phyloP scores from a whole-genome alignment of 2,113 vertebrate genomes.

The Sturnus vulgaris region DNA sequence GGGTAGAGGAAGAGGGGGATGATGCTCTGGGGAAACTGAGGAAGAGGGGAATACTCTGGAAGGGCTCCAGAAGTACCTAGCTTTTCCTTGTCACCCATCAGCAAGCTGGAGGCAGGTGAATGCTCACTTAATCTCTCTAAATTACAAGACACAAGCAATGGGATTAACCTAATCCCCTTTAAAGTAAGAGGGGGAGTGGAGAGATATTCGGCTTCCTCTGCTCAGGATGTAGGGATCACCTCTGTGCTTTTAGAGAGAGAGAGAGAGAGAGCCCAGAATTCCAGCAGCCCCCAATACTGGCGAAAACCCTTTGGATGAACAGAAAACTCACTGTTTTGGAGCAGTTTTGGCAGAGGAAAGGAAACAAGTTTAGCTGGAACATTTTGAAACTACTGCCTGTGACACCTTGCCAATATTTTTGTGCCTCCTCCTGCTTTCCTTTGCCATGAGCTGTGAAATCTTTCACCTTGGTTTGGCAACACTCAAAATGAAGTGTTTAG shows the following conservation, averaged over 20 bases:
- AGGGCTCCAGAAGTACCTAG: background rate
- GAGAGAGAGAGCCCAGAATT: background rate
- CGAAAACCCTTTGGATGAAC: background rate
- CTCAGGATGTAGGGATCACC: fast-evolving
- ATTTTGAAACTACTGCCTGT: background rate
- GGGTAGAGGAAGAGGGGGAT: background rate
- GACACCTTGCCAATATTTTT: background rate
- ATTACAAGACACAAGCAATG: background rate
- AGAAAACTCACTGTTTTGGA: background rate
- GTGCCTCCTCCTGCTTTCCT: background rate
- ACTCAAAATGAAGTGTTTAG: background rate
- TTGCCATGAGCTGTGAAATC: background rate
- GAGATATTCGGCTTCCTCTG: background rate
- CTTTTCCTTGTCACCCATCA: background rate
- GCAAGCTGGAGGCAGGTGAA: background rate
- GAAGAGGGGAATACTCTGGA: background rate
- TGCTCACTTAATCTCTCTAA: background rate
- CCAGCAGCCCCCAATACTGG: background rate
- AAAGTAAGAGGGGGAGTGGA: background rate
- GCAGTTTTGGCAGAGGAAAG: background rate
- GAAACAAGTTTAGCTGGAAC: background rate
- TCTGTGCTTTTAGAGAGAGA: background rate
- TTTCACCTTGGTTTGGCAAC: fast-evolving
- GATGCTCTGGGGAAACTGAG: background rate
- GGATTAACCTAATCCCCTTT: slow-evolving; percentile 12